Evolutionary conservation across 1,140 invertebrate genomes (phyloP), one percentile per base, ranked within the genome.

Genomic region (Bactericera cockerelli): DNA sequence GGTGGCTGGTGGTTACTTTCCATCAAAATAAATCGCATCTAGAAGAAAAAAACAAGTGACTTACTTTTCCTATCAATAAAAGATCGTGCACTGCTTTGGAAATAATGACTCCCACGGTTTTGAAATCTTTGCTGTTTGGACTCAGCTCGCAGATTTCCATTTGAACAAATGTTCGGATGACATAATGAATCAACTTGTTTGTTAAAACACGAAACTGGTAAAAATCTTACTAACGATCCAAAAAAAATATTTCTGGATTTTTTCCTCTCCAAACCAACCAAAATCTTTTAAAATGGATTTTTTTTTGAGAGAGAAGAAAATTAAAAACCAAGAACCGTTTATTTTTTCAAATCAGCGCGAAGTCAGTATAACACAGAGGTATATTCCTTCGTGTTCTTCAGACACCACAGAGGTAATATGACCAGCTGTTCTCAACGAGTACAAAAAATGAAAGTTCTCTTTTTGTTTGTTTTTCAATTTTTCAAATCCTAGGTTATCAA

Each of bases 111-210:
- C 58, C 58, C n/a, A 25, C 49, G 21, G 53, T 11, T 19, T 49
- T 14, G 28, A 59, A 59, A 59, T 59, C 26, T 14, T 59, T 49
- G 53, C 19, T 59, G 22, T 49, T 49, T 2, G 58, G 58, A 59
- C 58, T 49, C 24, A 59, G 28, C 31, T 59, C 58, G 3, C 58
- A 2, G 26, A 59, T 59, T 59, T 59, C 53, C 2, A 54, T 38
- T 13, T 21, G 21, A 54, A 49, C 24, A 26, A n/a, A n/a, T 13
- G 10, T 58, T 42, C 6, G 22, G 10, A 25, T 8, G 22, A n/a
- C n/a, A n/a, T n/a, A n/a, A n/a, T n/a, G n/a, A n/a, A n/a, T n/a
- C n/a, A n/a, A n/a, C n/a, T n/a, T n/a, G n/a, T n/a, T n/a, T n/a
- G n/a, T n/a, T n/a, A n/a, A n/a, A n/a, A n/a, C n/a, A n/a, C n/a